Percentiles rank a stretch among this genome's conserved stretches.
These are phyloP conservation scores for Forbesichthys papilliferus DNA, from an alignment of 2,113 vertebrate genomes.

Conservation along the genomic window DNA sequence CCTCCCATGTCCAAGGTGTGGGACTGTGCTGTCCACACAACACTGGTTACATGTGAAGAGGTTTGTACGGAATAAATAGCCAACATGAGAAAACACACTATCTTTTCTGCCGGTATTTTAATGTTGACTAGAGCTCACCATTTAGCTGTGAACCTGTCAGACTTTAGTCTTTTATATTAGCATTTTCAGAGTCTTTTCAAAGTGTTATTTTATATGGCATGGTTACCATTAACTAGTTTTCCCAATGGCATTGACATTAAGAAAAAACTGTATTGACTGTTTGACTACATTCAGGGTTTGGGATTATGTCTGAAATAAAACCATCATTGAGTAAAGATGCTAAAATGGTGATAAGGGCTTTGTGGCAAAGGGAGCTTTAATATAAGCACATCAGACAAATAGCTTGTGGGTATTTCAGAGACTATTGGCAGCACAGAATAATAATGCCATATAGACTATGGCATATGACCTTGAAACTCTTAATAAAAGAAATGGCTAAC, in stretches of 20 bases:
- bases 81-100: too few species aligned
- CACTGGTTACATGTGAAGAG: too few species aligned
- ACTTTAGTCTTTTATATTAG: too few species aligned
- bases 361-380: slow-evolving; percentile 19
- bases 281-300: slow-evolving; percentile 21
- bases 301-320: slow-evolving; percentile 22
- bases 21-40: too few species aligned
- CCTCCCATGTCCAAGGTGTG: too few species aligned
- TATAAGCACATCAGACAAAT: slow-evolving; percentile 30
- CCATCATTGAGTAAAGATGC: slow-evolving; percentile 29
- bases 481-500: slow-evolving; percentile 4
- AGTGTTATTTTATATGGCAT: background rate
- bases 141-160: too few species aligned
- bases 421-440: slow-evolving; percentile 18
- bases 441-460: background rate
- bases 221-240: background rate
- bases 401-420: slow-evolving; percentile 23
- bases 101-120: too few species aligned
- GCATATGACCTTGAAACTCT: slow-evolving; percentile 39
- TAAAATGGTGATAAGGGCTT: slow-evolving; percentile 35
- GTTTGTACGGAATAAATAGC: too few species aligned
- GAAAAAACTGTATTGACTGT: slow-evolving; percentile 22
- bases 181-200: too few species aligned
- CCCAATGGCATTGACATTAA: too few species aligned
- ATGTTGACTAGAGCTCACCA: too few species aligned